Conservation (phyloP, 2,797 vertebrate species). For the Choloepus didactylus region DNA sequence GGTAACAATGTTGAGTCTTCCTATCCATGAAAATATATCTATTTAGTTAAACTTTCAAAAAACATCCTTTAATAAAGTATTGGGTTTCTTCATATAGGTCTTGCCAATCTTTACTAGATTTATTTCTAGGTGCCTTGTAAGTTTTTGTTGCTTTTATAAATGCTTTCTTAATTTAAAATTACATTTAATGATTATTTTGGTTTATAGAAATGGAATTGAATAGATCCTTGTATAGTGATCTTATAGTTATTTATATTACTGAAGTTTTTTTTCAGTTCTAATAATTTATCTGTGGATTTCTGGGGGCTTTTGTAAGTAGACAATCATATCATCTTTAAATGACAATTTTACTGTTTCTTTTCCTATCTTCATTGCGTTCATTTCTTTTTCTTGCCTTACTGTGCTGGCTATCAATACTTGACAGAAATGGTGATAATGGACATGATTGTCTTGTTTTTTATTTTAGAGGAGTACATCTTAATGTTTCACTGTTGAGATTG, state of each 20-base stretch:
- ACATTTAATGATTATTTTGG: not conserved
- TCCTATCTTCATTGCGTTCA: not conserved
- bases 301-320: not conserved
- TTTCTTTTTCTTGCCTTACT: not conserved
- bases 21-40: not conserved
- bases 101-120: conserved; percentile 2
- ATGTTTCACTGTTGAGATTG: not conserved
- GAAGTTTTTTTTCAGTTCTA: not conserved
- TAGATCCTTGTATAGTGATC: not conserved
- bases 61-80: not conserved
- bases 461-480: not conserved
- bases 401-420: not conserved
- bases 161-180: not conserved
- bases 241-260: not conserved
- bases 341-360: conserved; percentile 9
- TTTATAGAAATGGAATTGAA: not conserved
- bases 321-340: not conserved
- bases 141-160: not conserved
- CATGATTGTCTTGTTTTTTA: conserved; percentile 15
- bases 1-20: not conserved
- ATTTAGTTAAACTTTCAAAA: not conserved
- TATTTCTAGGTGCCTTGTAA: not conserved
- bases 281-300: not conserved
- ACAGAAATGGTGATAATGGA: not conserved
- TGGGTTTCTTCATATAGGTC: not conserved